These are phyloP conservation scores for Lepidurus couesii DNA, from an alignment of 1,140 invertebrate species.

Conservation along the genomic window DNA sequence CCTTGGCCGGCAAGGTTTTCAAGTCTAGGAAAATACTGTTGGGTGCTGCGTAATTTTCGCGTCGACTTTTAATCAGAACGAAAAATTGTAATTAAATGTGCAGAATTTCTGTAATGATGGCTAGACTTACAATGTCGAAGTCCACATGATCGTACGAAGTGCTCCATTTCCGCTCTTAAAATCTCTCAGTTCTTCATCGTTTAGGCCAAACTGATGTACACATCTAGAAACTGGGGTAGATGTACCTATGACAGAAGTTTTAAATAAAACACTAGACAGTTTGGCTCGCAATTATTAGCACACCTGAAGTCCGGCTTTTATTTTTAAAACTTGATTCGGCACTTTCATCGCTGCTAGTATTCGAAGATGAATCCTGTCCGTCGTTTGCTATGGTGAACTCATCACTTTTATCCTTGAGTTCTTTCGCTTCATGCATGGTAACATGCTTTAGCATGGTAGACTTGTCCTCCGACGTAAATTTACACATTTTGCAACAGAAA, in stretches of 20 bases:
- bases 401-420: background rate
- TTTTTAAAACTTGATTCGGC: background rate
- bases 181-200: background rate
- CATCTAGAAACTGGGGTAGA: background rate
- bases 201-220: background rate
- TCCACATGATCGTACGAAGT: background rate
- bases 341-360: background rate
- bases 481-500: background rate
- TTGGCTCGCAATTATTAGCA: background rate
- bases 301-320: background rate
- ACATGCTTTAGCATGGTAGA: background rate
- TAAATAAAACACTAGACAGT: background rate
- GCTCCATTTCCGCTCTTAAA: background rate
- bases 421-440: background rate
- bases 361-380: background rate
- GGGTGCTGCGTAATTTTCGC: background rate
- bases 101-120: background rate
- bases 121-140: background rate
- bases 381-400: background rate
- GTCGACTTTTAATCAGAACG: background rate
- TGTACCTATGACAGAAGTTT: background rate
- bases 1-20: background rate
- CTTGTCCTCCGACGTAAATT: conserved; percentile 5
- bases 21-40: background rate
- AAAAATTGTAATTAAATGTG: background rate